Base-by-base conservation (phyloP, 2,888 invertebrate species). In the Mantis religiosa region DNA sequence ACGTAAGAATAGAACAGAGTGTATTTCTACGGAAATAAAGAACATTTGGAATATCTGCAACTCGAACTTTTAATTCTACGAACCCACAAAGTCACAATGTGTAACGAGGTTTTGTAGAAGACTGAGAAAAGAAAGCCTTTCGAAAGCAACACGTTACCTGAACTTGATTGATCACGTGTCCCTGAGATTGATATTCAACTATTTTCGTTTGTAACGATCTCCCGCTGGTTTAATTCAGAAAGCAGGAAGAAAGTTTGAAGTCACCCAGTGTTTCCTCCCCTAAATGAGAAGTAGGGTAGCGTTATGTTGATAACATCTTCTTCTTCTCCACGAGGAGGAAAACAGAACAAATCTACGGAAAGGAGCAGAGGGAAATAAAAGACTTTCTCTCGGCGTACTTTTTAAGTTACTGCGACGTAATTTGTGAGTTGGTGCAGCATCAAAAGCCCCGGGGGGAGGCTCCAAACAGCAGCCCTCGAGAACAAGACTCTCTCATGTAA, bases 351-450 rank as follows among this genome's bases (percentile, higher is more conserved):
- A 71, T 71, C 54, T 71, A 71, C 20, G 54, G 20, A 71, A 71
- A 71, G 25, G 54, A 71, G 25, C 54, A 86, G 81, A 25, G 54
- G 25, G 71, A 86, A 30, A 71, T 71, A 71, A 86, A 86, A 71
- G 71, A 71, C 25, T 86, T 86, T 25, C 47, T 54, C 47, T 41
- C 28, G 28, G 47, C 86, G 30, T 86, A 86, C 47, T 86, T 86
- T 85, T 81, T 81, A 86, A 86, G 81, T 86, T 86, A 71, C 86
- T 85, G 87, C 81, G 85, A 89, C 89, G 89, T 89, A 89, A 87
- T 89, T 89, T 89, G 89, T 88, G 28, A 88, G n/a, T 47, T 85
- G 88, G 71, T 84, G 82, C 84, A 88, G 85, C 84, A 85, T 88
- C 88, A 88, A 88, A 88, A 84, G 83, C 15, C 27, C 0, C 41